phyloP scores from a whole-genome alignment of 2,888 invertebrate species.

The Lutraria lutraria region DNA sequence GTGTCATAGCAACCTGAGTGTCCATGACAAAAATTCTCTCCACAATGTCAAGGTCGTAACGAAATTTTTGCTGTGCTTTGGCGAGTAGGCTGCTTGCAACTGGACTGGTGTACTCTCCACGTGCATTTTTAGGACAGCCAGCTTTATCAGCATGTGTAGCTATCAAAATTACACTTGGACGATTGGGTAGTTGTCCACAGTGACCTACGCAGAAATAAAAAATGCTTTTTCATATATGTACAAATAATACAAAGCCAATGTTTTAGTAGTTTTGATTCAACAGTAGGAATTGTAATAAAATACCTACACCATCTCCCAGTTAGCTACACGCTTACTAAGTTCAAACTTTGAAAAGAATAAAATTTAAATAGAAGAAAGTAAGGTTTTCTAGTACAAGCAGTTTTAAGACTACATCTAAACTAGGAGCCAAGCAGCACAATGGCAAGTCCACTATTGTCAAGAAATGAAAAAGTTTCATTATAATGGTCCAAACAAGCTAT shows the following conservation, averaged over 20 bases:
- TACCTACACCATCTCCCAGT: no score
- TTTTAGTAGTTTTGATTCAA: no score
- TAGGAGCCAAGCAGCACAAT: no score
- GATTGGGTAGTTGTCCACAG: conserved; percentile 88
- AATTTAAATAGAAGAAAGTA: no score
- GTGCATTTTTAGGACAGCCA: conserved; percentile 88
- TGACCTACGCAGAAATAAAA: conserved; percentile 87
- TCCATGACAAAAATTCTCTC: conserved; percentile 89
- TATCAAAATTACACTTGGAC: conserved; percentile 89
- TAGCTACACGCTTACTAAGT: no score
- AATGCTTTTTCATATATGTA: background rate
- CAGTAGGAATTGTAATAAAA: no score
- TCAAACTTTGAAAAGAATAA: no score
- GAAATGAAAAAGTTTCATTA: no score
- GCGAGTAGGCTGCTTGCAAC: conserved; percentile 88
- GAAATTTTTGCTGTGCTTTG: conserved; percentile 87
- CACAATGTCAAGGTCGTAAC: conserved; percentile 89
- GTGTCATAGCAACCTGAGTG: conserved; percentile 89
- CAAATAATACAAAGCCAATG: background rate
- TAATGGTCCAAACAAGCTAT: no score
- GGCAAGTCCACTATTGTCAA: no score
- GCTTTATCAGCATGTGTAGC: conserved; percentile 90
- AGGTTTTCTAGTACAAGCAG: no score
- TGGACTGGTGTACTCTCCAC: conserved; percentile 89
- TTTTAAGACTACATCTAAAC: no score